Conservation (phyloP, 2,888 invertebrate genomes). For the Tetragnatha montana region DNA sequence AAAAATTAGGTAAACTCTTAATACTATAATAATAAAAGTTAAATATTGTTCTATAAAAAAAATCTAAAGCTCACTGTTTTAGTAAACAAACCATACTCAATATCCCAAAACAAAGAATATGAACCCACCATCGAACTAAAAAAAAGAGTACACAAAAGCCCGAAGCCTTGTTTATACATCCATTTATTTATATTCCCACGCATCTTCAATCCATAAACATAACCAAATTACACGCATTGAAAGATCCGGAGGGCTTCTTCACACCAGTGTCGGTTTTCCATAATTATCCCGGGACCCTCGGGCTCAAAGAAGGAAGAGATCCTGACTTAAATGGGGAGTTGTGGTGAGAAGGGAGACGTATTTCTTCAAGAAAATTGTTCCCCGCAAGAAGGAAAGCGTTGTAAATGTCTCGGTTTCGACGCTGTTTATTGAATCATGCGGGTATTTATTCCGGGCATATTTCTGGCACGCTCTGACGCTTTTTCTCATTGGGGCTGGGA, state of each 20-base stretch:
- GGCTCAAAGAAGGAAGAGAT: slow-evolving; percentile 5
- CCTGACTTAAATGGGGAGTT: slow-evolving; percentile 25
- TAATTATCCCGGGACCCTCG: slow-evolving; percentile 17
- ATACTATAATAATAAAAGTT: too few species aligned
- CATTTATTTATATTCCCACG: neutral
- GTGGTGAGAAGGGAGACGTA: slow-evolving; percentile 6
- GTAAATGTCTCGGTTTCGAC: slow-evolving; percentile 4
- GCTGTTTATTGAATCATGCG: slow-evolving; percentile 18
- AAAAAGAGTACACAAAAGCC: neutral
- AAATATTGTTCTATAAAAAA: too few species aligned
- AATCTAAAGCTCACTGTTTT: too few species aligned
- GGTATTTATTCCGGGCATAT: slow-evolving; percentile 7
- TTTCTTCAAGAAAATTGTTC: neutral
- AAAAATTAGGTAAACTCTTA: too few species aligned
- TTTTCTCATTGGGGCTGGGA: neutral
- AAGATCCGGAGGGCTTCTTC: neutral
- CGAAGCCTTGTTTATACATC: neutral
- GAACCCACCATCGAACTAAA: too few species aligned
- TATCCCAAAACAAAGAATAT: too few species aligned
- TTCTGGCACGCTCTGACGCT: neutral
- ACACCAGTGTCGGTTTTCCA: neutral
- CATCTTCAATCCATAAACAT: neutral
- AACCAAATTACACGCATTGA: neutral
- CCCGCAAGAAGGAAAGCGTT: slow-evolving; percentile 6
- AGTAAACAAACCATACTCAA: too few species aligned